Base-by-base conservation (phyloP, 2,888 invertebrate species). In the Drosophila falleni region DNA sequence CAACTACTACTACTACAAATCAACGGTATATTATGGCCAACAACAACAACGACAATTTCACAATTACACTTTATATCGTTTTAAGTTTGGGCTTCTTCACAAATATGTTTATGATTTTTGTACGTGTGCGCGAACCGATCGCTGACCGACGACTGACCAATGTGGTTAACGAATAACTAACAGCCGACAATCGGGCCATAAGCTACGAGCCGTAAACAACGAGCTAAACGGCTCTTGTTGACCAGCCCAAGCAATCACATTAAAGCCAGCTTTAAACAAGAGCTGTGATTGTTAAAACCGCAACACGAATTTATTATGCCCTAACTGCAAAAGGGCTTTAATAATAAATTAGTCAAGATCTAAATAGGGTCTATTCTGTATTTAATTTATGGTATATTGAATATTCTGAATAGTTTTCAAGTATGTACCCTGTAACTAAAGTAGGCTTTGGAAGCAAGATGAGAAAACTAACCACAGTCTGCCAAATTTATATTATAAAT, bases 111-210 rank as follows among this genome's bases (percentile, higher is more conserved):
- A 80, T 70, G 66, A 76, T 26, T 60, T 60, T 71, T 62, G 31
- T 67, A 89, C 89, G 89, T 86, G 88, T 74, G 73, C 64, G 72
- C 86, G 51, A 74, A 35, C 68, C 80, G 82, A 84, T 85, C 71
- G 89, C 87, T 72, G 79, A 70, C 78, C 86, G 64, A 59, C 63
- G 53, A 89, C 86, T 86, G 88, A 59, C 71, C 70, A 29, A 29
- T 31, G 31, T 31, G 31, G 31, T 31, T 10, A 9, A 29, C 31
- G 9, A 31, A 63, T 61, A 39, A 37, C 26, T 54, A 31, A 63
- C 65, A 39, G 33, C 26, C 56, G 64, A 58, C 63, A 47, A 47
- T 19, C 16, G 31, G 29, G 33, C 46, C 33, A 69, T 56, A 55
- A 64, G 47, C 70, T 49, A 60, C 54, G 26, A 39, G 70, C 64